Percentiles rank a stretch among this genome's conserved stretches.
phyloP scores from a whole-genome alignment of 2,888 invertebrate genomes.

The Drosophila cracens region DNA sequence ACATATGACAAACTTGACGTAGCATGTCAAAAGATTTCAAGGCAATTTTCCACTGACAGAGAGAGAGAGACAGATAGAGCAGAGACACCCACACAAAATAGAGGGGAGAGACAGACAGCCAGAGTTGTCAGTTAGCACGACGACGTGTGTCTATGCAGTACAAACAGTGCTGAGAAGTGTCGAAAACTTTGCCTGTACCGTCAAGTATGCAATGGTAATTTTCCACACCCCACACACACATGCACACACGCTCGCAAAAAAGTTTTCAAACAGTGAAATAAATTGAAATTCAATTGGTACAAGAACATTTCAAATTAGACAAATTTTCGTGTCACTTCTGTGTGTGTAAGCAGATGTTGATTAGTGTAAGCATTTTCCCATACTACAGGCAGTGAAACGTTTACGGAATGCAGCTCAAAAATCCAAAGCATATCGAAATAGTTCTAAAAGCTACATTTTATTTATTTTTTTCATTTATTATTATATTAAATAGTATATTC shows the following conservation, averaged over 20 bases:
- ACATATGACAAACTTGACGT: conserved; percentile 80
- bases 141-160: conserved; percentile 32
- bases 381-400: conserved; percentile 5
- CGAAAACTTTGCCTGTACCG: conserved; percentile 45
- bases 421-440: not conserved
- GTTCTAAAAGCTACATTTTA: not conserved
- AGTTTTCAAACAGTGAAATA: conserved; percentile 42
- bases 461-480: not conserved
- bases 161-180: conserved; percentile 41
- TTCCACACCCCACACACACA: conserved; percentile 30
- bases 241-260: conserved; percentile 20
- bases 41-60: conserved; percentile 65
- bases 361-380: conserved; percentile 10
- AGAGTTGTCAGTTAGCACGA: not conserved
- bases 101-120: not conserved
- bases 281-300: conserved; percentile 61
- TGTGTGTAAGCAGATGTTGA: conserved; percentile 24
- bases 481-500: no score
- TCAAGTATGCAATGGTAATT: conserved; percentile 61
- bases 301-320: conserved; percentile 49
- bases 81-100: conserved; percentile 10
- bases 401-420: not conserved
- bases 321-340: conserved; percentile 43
- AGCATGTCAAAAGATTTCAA: conserved; percentile 77
- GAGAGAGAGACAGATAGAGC: conserved; percentile 5